Evolutionary conservation across 2,888 invertebrate species (phyloP).

Genomic region (Lasioglossum malachurum): DNA sequence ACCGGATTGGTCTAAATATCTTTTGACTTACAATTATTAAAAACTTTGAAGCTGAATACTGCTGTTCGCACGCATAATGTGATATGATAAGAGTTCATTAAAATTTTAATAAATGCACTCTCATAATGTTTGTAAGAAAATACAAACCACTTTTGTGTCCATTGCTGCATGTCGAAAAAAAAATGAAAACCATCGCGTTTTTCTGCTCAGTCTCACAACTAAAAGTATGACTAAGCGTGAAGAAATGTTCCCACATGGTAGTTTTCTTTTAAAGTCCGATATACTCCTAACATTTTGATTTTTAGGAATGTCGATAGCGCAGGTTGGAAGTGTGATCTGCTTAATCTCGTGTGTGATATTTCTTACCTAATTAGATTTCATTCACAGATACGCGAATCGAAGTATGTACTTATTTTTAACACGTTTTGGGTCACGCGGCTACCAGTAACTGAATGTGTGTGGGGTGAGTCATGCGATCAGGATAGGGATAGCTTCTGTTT

Average conservation of each 20-base stretch:
- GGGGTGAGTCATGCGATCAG: slow-evolving; percentile 4
- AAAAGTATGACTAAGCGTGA: background rate
- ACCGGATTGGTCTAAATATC: too few species aligned
- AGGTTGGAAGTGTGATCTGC: background rate
- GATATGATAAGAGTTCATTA: background rate
- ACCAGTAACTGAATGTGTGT: background rate
- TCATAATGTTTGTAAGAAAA: background rate
- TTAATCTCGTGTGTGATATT: background rate
- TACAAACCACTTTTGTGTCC: background rate
- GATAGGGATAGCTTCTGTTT: slow-evolving; percentile 6
- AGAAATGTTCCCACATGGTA: background rate
- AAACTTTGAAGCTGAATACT: background rate
- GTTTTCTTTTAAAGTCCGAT: background rate
- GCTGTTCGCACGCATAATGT: background rate
- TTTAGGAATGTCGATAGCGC: background rate
- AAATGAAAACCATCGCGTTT: background rate
- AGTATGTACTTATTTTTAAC: slow-evolving; percentile 10
- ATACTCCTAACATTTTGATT: background rate
- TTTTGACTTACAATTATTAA: background rate
- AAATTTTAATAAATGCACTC: background rate
- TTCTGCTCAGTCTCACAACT: background rate
- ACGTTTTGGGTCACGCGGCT: slow-evolving; percentile 19
- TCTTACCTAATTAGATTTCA: background rate
- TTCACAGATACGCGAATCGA: background rate
- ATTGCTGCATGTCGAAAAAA: background rate